phyloP scores from a whole-genome alignment of 2,888 invertebrate species.

The Alitta virens region DNA sequence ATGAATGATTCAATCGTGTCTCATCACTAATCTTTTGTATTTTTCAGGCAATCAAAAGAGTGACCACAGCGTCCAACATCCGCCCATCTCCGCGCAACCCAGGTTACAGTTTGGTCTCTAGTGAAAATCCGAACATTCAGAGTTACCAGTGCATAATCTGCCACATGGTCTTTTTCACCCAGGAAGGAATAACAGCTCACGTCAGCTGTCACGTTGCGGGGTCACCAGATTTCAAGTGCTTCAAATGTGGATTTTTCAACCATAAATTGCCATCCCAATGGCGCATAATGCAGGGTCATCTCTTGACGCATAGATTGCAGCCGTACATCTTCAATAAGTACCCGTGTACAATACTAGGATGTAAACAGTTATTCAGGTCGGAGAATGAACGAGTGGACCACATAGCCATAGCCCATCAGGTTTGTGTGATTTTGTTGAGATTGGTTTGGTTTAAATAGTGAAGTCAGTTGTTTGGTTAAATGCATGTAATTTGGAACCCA shows the following conservation, averaged over 20 bases:
- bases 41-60: too few species aligned
- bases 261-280: slow-evolving; percentile 13
- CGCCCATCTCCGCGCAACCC: too few species aligned
- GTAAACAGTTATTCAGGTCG: slow-evolving; percentile 4
- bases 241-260: slow-evolving; percentile 11
- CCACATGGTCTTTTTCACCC: slow-evolving; percentile 7
- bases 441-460: too few species aligned
- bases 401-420: slow-evolving; percentile 3
- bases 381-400: slow-evolving; percentile 6
- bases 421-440: too few species aligned
- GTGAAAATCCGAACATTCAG: too few species aligned
- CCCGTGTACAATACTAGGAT: slow-evolving; percentile 9
- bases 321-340: slow-evolving; percentile 7
- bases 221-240: slow-evolving; percentile 8
- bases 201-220: slow-evolving; percentile 5
- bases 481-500: too few species aligned
- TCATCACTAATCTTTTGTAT: too few species aligned
- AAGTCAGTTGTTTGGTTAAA: too few species aligned
- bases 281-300: slow-evolving; percentile 13
- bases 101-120: too few species aligned
- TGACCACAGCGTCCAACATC: too few species aligned
- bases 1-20: too few species aligned
- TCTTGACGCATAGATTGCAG: slow-evolving; percentile 10
- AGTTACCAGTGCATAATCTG: slow-evolving; percentile 11
- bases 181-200: slow-evolving; percentile 9